Base-by-base conservation (phyloP, 2,888 invertebrate genomes). In the Sympetrum striolatum region DNA sequence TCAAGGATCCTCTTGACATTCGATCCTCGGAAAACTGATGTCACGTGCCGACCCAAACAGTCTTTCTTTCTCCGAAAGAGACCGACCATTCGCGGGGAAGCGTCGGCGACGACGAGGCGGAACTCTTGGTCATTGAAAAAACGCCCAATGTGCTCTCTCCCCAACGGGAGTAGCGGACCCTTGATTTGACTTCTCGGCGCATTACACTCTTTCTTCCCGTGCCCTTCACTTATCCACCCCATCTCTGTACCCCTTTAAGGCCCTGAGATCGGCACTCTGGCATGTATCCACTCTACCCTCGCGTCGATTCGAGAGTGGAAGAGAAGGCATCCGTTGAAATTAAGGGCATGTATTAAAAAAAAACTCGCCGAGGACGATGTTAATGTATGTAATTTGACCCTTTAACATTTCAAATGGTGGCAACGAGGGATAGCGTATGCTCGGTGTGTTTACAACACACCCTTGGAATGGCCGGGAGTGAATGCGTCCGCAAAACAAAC, bases 1-100 rank as follows among this genome's bases (percentile, higher is more conserved):
- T 82, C 86, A 31, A 86, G 73, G 37, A 86, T 86, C 86, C 31
- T 39, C 86, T 58, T 35, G 86, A 86, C 86, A 53, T 60, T 86
- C 39, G 18, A 48, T 60, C 82, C 73, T 73, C 31, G 31, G 31
- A 25, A 5, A 12, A 15, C 22, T 86, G 39, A 86, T 39, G 86
- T 48, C 86, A 86, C 73, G 73, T 73, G 86, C 60, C 60, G 60
- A 31, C 25, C 73, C 25, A n/a, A 25, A 14, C 73, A 12, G 25
- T 14, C 73, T n/a, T 31, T 25, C 73, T 73, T 73, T 73, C 73
- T 73, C 25, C 25, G 31, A 73, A 73, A 73, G 73, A 10, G 73
- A 6, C 10, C 73, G 73, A 31, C 73, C 73, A 53, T 53, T 53
- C 53, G 53, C 53, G 18, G n/a, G n/a, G 15, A 25, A 14, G 12